Conservation (phyloP, 2,797 vertebrate genomes). For the Hipposideros larvatus region DNA sequence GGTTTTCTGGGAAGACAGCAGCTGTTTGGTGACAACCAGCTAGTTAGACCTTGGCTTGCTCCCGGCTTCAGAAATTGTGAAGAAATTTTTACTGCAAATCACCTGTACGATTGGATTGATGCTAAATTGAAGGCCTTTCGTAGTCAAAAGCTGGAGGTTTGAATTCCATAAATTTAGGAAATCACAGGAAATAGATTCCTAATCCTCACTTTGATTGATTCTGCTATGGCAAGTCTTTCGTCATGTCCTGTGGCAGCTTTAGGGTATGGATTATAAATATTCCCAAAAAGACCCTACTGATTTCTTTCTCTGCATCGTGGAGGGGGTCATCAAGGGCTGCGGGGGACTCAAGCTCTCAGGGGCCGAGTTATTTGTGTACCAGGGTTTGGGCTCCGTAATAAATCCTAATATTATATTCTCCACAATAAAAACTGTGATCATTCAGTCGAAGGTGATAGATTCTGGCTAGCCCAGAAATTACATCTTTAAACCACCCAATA, state of each 20-base stretch:
- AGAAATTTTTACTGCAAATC: not conserved
- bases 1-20: not conserved
- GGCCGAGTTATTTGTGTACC: not conserved
- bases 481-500: not conserved
- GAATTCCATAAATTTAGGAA: not conserved
- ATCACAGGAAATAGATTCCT: not conserved
- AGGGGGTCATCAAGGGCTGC: not conserved
- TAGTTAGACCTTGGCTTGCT: fast-evolving
- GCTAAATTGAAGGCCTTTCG: not conserved
- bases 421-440: not conserved
- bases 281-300: not conserved
- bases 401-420: not conserved
- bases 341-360: not conserved
- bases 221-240: not conserved
- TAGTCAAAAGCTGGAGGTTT: not conserved
- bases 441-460: not conserved
- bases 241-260: not conserved
- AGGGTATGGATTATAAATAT: not conserved
- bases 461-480: not conserved
- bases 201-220: not conserved
- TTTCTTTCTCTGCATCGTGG: not conserved
- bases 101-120: not conserved
- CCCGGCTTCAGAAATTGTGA: not conserved
- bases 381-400: not conserved
- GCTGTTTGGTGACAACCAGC: no score